Conservation (phyloP, 2,113 vertebrate species). For the Lasiurus borealis region DNA sequence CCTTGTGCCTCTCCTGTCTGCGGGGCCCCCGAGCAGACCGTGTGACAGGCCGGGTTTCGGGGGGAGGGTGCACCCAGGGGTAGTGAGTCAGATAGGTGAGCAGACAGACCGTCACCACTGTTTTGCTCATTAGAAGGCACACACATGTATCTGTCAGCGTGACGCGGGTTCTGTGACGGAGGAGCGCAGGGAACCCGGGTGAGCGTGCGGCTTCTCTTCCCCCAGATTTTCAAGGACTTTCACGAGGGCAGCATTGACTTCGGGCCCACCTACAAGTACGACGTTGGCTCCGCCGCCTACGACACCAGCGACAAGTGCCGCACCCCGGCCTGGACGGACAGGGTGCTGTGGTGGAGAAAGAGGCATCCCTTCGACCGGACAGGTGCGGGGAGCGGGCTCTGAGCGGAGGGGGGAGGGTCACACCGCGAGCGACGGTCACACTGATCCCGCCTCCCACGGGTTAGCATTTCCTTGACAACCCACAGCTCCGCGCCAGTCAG, state of each 20-base stretch:
- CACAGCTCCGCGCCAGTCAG: fast-evolving
- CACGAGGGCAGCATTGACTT: conserved; percentile 91
- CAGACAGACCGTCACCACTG: no score
- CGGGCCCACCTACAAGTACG: conserved; percentile 91
- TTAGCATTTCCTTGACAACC: background rate
- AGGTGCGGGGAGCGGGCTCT: conserved; percentile 70
- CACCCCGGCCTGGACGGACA: conserved; percentile 91
- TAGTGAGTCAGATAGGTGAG: no score
- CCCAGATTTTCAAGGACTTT: conserved; percentile 91
- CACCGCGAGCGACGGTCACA: no score
- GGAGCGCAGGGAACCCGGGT: background rate
- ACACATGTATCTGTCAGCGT: background rate
- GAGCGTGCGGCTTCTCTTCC: background rate
- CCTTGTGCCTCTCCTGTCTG: no score
- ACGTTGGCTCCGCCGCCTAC: conserved; percentile 89
- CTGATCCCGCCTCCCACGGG: no score
- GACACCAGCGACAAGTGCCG: conserved; percentile 91
- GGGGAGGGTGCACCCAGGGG: no score
- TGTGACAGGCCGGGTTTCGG: no score
- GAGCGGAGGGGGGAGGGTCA: no score
- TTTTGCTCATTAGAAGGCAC: no score
- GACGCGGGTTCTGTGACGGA: no score
- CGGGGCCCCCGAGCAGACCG: no score
- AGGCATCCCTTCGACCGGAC: conserved; percentile 88
- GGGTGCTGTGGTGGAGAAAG: conserved; percentile 91